phyloP scores from a whole-genome alignment of 2,113 vertebrate species.

The Galbula dea region DNA sequence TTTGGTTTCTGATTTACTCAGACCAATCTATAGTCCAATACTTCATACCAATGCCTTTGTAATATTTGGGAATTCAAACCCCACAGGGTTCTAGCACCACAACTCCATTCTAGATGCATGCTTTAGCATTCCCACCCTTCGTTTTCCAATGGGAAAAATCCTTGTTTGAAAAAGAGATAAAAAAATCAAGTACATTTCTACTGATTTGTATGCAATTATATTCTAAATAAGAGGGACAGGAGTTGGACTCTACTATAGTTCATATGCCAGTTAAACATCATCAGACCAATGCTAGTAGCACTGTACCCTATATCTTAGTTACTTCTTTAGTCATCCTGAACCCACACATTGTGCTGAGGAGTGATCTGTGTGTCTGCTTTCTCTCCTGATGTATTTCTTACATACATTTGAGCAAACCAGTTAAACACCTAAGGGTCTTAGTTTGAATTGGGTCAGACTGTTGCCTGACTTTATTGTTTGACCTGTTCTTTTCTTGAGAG shows the following conservation, averaged over 20 bases:
- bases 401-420: fast-evolving
- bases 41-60: background rate
- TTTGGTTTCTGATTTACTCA: background rate
- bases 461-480: background rate
- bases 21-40: fast-evolving
- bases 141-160: background rate
- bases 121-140: background rate
- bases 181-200: fast-evolving
- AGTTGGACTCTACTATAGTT: background rate
- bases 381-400: background rate
- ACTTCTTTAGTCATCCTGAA: background rate
- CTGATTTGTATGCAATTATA: background rate
- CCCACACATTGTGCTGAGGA: background rate
- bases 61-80: background rate
- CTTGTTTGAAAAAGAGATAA: background rate
- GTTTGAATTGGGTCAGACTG: background rate
- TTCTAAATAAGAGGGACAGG: background rate
- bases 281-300: background rate
- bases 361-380: background rate
- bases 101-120: background rate
- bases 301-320: background rate
- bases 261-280: background rate
- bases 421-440: background rate
- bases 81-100: background rate
- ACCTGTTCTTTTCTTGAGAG: background rate